phyloP scores from a whole-genome alignment of 1,140 invertebrate genomes.

The Rhyacophila brunnea region DNA sequence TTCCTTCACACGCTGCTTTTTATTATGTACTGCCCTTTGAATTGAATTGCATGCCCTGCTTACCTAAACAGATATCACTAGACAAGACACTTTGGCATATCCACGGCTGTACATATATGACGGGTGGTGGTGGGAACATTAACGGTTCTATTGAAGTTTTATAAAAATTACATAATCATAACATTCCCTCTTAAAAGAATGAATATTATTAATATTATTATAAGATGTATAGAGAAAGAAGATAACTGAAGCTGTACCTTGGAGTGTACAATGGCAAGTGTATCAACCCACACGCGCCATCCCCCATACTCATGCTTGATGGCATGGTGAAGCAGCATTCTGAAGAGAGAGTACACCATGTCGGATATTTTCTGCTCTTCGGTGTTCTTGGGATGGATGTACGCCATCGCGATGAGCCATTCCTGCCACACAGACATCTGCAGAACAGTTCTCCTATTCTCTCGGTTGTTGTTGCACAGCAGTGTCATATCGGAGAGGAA shows the following conservation, averaged over 20 bases:
- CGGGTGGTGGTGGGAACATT: too few relatives aligned
- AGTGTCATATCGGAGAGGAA: constrained; percentile 97
- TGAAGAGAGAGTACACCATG: constrained; percentile 96
- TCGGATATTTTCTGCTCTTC: constrained; percentile 97
- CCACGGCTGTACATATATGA: too few relatives aligned
- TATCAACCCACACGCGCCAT: constrained; percentile 99
- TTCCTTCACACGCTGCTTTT: too few relatives aligned
- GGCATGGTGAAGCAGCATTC: constrained; percentile 96
- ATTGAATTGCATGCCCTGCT: too few relatives aligned
- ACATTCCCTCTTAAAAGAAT: too few relatives aligned
- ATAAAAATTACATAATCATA: too few relatives aligned
- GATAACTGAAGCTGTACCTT: constrained; percentile 85
- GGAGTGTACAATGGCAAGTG: constrained; percentile 97
- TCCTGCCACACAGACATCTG: constrained; percentile 99
- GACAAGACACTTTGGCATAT: too few relatives aligned
- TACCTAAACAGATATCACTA: too few relatives aligned
- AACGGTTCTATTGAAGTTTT: too few relatives aligned
- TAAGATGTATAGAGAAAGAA: too few relatives aligned
- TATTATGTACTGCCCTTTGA: too few relatives aligned
- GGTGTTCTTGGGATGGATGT: constrained; percentile 93
- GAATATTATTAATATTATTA: too few relatives aligned
- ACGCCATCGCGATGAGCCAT: constrained; percentile 98
- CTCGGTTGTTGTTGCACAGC: constrained; percentile 94
- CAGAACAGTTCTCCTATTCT: constrained; percentile 93
- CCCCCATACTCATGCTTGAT: constrained; percentile 99